Evolutionary conservation across 2,888 invertebrate species (phyloP), one percentile per base, ranked within the genome.

Genomic region (Luperina testacea): DNA sequence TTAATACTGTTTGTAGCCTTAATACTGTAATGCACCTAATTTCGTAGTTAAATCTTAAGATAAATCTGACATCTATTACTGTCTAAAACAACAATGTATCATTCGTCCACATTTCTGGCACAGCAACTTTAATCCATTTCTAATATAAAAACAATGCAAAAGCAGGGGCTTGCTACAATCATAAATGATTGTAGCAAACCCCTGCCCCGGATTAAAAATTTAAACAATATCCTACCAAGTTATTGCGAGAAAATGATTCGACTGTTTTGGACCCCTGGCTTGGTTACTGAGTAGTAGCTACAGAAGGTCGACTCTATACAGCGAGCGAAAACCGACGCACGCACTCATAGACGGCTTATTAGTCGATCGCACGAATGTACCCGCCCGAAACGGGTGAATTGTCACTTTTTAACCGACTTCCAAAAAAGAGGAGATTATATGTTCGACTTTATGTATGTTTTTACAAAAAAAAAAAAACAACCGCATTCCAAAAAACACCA

Each of bases 171-270:
- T 32, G 32, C 32, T 32, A 32, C 32, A 32, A 32, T 32, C 32
- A 92, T 90, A 91, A 93, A 93, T 92, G 88, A 89, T 77, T 78
- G 74, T 68, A 42, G 84, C 89, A 67, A 72, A 75, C 83, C 90
- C 90, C 90, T 81, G 81, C 45, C 45, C 74, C 67, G 86, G 92
- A 93, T 94, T 94, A 93, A 94, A 94, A 94, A 92, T 93, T 93
- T 92, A 94, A 93, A 93, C 91, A 93, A 92, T 93, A 92, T 92
- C 91, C 86, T 70, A 69, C 83, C 83, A 86, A 89, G 92, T 92
- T 94, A 95, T 94, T 95, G 92, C 91, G 88, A 85, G 84, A 84
- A 89, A 92, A 91, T 95, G 95, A 95, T 92, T 93, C 87, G 87
- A 91, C 94, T 84, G 84, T 93, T 95, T 95, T 89, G 78, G 86